These are phyloP conservation scores for Lithophane leautieri DNA, from an alignment of 2,888 invertebrate genomes.

Conservation along the genomic window DNA sequence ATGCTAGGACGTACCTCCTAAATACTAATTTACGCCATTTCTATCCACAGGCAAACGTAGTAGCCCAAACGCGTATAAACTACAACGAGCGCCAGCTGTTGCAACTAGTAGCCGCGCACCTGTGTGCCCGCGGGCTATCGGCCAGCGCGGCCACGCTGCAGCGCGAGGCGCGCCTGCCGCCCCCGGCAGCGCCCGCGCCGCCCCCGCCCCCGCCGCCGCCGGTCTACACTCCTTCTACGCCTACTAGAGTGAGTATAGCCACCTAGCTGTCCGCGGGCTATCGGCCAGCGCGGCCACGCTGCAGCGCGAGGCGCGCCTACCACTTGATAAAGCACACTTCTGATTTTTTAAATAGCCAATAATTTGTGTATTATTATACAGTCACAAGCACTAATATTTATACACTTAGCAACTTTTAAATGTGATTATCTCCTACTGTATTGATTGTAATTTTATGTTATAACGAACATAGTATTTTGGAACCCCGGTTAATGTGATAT, in stretches of 20 bases:
- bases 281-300: conserved; percentile 93
- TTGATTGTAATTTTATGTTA: too few species aligned
- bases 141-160: conserved; percentile 94
- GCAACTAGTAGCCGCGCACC: conserved; percentile 97
- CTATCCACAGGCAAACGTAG: conserved; percentile 94
- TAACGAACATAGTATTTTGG: too few species aligned
- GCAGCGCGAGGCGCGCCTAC: conserved; percentile 94
- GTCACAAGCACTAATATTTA: too few species aligned
- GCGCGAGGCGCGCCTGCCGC: conserved; percentile 93
- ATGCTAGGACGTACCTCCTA: too few species aligned
- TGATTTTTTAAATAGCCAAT: too few species aligned
- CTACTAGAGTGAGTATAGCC: conserved; percentile 86
- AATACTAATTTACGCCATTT: background rate
- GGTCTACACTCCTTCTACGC: conserved; percentile 89
- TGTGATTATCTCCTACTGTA: too few species aligned
- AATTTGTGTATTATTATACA: too few species aligned
- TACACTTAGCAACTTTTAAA: too few species aligned
- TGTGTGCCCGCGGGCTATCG: conserved; percentile 93
- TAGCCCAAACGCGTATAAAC: conserved; percentile 98
- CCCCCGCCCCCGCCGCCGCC: conserved; percentile 86
- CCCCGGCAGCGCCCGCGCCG: conserved; percentile 82
- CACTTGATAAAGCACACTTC: too few species aligned
- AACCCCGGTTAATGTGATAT: too few species aligned
- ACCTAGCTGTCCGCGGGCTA: conserved; percentile 94
- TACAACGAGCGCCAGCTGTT: conserved; percentile 98